These are phyloP conservation scores for Kradibia gibbosae DNA, from an alignment of 1,140 invertebrate species.

Conservation along the genomic window DNA sequence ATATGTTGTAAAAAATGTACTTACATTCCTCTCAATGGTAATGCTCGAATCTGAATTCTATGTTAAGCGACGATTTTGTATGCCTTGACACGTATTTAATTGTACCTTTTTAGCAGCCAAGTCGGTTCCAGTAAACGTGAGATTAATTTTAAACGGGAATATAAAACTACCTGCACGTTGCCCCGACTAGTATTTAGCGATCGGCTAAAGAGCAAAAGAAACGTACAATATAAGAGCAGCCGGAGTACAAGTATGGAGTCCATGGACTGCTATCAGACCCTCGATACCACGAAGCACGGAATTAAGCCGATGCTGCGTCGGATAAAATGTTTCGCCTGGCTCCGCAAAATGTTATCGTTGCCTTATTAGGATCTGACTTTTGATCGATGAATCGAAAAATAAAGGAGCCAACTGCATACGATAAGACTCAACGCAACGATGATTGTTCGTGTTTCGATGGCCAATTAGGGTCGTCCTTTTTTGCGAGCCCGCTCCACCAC, in stretches of 20 bases:
- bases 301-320: neutral
- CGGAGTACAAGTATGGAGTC: neutral
- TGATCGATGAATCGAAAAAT: neutral
- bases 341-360: neutral
- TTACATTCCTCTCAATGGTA: too few species aligned
- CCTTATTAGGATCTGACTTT: constrained; percentile 35
- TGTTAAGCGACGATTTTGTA: too few species aligned
- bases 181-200: neutral
- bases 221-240: neutral
- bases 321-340: constrained; percentile 13
- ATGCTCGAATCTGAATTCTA: too few species aligned
- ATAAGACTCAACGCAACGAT: constrained; percentile 26
- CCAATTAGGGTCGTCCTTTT: constrained; percentile 52
- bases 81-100: too few species aligned
- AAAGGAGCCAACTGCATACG: neutral
- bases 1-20: too few species aligned
- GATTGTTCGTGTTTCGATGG: constrained; percentile 3
- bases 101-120: too few species aligned
- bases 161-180: too few species aligned
- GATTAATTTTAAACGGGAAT: neutral
- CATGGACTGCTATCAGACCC: neutral
- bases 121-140: neutral
- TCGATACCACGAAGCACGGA: neutral
- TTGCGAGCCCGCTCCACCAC: constrained; percentile 18
- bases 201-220: neutral